Conservation (phyloP, 92 coral and sea anemone species). For the Actinernus sp. region DNA sequence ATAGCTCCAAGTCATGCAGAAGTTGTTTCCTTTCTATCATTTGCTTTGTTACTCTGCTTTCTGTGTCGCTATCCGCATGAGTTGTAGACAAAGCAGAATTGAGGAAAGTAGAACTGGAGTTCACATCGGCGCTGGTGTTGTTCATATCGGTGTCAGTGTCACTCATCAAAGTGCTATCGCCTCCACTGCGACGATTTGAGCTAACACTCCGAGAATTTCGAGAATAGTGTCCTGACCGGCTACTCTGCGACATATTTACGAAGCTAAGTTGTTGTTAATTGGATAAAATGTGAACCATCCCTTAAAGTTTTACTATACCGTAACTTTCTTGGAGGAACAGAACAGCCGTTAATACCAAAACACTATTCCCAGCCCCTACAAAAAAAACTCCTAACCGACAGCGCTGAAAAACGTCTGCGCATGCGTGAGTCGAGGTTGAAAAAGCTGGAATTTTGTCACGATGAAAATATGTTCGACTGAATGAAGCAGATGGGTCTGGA, state of each 20-base stretch:
- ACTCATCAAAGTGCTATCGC: conserved; percentile 63
- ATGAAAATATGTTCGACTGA: too few relatives aligned
- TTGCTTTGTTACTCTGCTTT: conserved; percentile 84
- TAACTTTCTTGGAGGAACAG: too few relatives aligned
- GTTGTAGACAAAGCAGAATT: conserved; percentile 92
- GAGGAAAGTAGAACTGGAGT: conserved; percentile 80
- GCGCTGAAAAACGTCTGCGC: too few relatives aligned
- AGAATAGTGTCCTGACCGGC: not conserved
- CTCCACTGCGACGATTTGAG: conserved; percentile 33
- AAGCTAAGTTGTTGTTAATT: not conserved
- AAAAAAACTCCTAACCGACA: too few relatives aligned
- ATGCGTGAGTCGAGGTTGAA: too few relatives aligned
- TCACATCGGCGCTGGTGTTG: conserved; percentile 76
- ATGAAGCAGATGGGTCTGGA: too few relatives aligned
- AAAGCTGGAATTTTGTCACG: too few relatives aligned
- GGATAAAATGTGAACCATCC: too few relatives aligned
- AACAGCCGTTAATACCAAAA: too few relatives aligned
- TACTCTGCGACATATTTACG: conserved; percentile 59
- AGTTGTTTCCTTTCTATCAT: conserved; percentile 95
- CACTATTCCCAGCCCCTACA: too few relatives aligned
- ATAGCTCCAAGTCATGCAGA: conserved; percentile 89
- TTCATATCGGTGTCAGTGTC: conserved; percentile 65
- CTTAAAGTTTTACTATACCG: too few relatives aligned
- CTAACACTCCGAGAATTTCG: conserved; percentile 34
- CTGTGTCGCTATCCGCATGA: conserved; percentile 76